Percentiles rank a stretch among this genome's conserved stretches.
phyloP scores from a whole-genome alignment of 2,888 invertebrate species.

The Drosophila borealis region DNA sequence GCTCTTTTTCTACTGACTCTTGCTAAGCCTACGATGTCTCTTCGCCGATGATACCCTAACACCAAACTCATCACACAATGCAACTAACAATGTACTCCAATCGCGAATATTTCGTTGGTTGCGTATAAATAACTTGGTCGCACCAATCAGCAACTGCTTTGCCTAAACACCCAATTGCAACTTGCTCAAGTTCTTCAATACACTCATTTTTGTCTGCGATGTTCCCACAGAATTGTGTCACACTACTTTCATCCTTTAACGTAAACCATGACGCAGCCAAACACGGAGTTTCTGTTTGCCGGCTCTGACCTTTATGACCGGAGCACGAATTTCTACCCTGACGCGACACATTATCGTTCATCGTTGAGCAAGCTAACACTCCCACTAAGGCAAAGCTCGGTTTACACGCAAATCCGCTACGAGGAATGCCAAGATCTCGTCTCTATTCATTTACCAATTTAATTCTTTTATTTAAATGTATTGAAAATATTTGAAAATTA shows the following conservation, averaged over 20 bases:
- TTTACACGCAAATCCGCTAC: too few species aligned
- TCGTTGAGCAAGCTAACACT: too few species aligned
- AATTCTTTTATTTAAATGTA: too few species aligned
- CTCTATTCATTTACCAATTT: too few species aligned
- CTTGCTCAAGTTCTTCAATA: neutral
- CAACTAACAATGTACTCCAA: neutral
- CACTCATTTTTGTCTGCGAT: neutral
- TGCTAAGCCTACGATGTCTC: neutral
- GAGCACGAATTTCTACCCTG: too few species aligned
- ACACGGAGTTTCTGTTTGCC: too few species aligned
- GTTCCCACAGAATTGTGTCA: neutral
- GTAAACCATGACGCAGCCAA: neutral
- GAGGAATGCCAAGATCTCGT: too few species aligned
- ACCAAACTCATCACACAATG: too few species aligned
- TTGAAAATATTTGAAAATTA: too few species aligned
- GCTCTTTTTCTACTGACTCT: neutral
- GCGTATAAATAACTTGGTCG: neutral
- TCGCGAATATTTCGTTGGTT: neutral
- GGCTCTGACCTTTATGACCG: too few species aligned
- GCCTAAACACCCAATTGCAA: neutral
- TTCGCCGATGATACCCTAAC: neutral
- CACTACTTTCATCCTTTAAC: neutral
- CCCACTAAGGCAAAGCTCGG: too few species aligned
- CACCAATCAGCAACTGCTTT: neutral
- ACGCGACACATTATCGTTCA: too few species aligned